Percentiles rank a stretch among this genome's conserved stretches.
These are phyloP conservation scores for Zosterops pallidus DNA, from an alignment of 2,113 vertebrate genomes.

Conservation along the genomic window DNA sequence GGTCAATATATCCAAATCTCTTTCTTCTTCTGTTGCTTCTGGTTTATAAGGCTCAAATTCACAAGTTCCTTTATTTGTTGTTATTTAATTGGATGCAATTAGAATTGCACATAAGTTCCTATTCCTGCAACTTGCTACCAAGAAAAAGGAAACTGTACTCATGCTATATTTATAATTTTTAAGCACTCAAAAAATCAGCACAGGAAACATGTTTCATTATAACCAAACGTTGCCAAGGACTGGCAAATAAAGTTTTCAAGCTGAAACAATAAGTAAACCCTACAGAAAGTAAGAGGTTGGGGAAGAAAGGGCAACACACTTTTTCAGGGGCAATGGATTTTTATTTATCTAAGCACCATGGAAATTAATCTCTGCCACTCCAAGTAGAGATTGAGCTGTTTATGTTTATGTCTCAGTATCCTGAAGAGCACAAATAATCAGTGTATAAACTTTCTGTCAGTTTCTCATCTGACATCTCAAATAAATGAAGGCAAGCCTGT, in stretches of 20 bases:
- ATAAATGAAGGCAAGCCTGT: background rate
- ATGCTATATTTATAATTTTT: background rate
- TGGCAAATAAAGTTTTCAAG: background rate
- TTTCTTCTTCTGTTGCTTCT: background rate
- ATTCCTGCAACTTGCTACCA: background rate
- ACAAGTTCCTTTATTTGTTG: background rate
- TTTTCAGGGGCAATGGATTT: background rate
- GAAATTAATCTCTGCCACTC: conserved; percentile 5
- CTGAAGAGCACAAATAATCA: background rate
- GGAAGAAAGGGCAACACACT: background rate
- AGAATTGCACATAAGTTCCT: background rate
- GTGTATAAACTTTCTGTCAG: background rate
- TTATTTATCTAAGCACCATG: background rate
- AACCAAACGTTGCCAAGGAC: background rate
- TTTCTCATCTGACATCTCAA: background rate
- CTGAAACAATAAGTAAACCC: background rate
- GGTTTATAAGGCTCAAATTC: background rate
- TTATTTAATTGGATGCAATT: background rate
- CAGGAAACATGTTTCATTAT: background rate
- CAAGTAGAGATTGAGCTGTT: background rate
- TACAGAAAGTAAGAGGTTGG: background rate
- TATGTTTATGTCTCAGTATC: background rate
- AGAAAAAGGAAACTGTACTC: background rate
- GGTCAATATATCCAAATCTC: background rate
- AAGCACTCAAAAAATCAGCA: background rate